These are phyloP conservation scores for Anastrepha ludens DNA, from an alignment of 1,140 invertebrate genomes.

Conservation along the genomic window DNA sequence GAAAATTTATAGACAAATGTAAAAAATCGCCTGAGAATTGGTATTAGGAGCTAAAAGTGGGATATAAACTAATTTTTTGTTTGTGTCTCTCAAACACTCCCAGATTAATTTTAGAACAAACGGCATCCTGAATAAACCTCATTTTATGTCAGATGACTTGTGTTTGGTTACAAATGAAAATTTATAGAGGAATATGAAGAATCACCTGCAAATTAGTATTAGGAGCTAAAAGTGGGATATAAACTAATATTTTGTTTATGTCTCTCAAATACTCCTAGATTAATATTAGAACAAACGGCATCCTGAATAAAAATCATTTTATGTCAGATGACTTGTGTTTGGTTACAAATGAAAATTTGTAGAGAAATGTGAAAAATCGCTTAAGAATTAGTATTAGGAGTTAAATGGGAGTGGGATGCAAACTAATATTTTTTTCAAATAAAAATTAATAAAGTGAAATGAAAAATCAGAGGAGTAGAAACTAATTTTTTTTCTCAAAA, in stretches of 20 bases:
- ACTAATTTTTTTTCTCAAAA: too few relatives aligned
- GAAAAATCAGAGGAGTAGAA: too few relatives aligned
- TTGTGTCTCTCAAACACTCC: conserved; percentile 66
- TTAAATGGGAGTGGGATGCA: conserved; percentile 55
- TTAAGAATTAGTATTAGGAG: conserved; percentile 51
- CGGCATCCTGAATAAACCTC: neutral
- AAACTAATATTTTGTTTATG: neutral
- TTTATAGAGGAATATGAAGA: neutral
- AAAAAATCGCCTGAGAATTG: neutral
- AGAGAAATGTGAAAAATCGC: neutral
- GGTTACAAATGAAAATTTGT: neutral
- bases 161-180: neutral
- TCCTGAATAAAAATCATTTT: conserved; percentile 16
- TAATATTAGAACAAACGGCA: conserved; percentile 19
- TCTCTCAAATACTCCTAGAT: conserved; percentile 55
- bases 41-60: conserved; percentile 5
- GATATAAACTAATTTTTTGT: conserved; percentile 29
- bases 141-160: conserved; percentile 33
- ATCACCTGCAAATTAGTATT: too few relatives aligned
- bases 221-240: conserved; percentile 49
- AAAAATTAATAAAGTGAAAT: too few relatives aligned
- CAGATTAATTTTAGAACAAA: conserved; percentile 50
- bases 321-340: conserved; percentile 44
- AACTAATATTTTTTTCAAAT: neutral
- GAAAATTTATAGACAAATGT: neutral